Percentiles rank a stretch among this genome's conserved stretches.
These are phyloP conservation scores for Leptopilina myrica DNA, from an alignment of 2,888 invertebrate genomes.

Conservation along the genomic window DNA sequence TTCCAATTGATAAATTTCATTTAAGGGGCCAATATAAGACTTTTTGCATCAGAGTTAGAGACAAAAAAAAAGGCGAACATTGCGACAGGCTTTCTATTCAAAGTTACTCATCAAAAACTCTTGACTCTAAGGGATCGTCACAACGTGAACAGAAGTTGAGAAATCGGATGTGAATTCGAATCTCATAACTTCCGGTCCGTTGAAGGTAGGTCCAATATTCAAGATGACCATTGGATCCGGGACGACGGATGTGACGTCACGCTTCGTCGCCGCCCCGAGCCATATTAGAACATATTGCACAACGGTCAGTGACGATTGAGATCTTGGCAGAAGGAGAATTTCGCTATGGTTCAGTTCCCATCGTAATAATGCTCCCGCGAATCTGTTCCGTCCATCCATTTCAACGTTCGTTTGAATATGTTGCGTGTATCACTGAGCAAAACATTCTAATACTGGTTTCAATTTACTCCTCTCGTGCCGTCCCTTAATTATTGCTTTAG, in stretches of 20 bases:
- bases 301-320: slow-evolving; percentile 56
- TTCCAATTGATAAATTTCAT: too few relatives aligned
- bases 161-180: slow-evolving; percentile 70
- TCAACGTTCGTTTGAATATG: slow-evolving; percentile 26
- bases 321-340: slow-evolving; percentile 59
- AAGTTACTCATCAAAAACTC: neutral
- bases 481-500: slow-evolving; percentile 20
- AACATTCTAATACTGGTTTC: slow-evolving; percentile 30
- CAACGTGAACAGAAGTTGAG: slow-evolving; percentile 55
- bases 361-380: slow-evolving; percentile 68
- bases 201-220: slow-evolving; percentile 75
- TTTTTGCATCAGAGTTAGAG: neutral
- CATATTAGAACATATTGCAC: slow-evolving; percentile 76
- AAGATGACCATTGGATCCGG: slow-evolving; percentile 73
- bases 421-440: slow-evolving; percentile 32
- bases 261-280: slow-evolving; percentile 75
- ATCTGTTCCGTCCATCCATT: slow-evolving; percentile 41
- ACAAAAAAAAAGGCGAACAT: neutral
- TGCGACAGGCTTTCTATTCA: neutral
- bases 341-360: slow-evolving; percentile 68
- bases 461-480: slow-evolving; percentile 24
- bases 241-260: slow-evolving; percentile 74
- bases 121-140: slow-evolving; percentile 14
- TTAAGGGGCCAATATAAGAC: too few relatives aligned
- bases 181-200: slow-evolving; percentile 76